Base-by-base conservation (phyloP, 2,797 vertebrate genomes). In the Microctenopoma stevenorrisi region DNA sequence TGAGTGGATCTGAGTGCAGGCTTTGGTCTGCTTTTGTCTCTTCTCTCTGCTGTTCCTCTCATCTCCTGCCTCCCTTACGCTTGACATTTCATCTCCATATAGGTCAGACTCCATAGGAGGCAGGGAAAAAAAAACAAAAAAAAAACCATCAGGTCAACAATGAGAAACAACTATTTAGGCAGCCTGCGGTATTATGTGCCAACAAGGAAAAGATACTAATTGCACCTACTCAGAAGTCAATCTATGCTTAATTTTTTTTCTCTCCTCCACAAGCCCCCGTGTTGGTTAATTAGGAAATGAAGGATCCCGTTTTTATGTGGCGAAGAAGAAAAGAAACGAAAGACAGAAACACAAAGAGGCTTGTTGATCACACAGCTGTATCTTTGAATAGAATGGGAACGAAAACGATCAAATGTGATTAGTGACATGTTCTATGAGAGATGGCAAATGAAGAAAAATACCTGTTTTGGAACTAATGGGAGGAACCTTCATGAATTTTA, bases 11-110 rank as follows among this genome's bases (percentile, higher is more conserved):
- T 80, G 81, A 88, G 88, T 74, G 78, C 81, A 64, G 72, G 78
- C 85, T 88, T 90, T 91, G 85, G 68, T 89, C 75, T 67, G 82
- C 90, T 88, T 91, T 91, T 92, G 90, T 93, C 90, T 90, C 74
- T 55, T 71, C 52, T 75, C 78, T 83, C 70, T 72, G 78, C 78
- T 68, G 72, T 62, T 53, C 79, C 85, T 88, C 82, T 85, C 86
- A 86, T 85, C 84, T 78, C 74, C 78, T 80, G 77, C 33, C 68
- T 76, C 87, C 79, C 81, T 93, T 68, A 82, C 65, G 84, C 85
- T 88, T 94, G 91, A 93, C 92, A 93, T 91, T 93, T 91, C 81
- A 89, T 86, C 86, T 86, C 83, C 90, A 93, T 91, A 90, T 93
- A 92, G 93, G 92, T 94, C 93, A 91, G 62, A 81, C 86, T 82